phyloP scores from a whole-genome alignment of 2,888 invertebrate species.

The Pammene aurita region DNA sequence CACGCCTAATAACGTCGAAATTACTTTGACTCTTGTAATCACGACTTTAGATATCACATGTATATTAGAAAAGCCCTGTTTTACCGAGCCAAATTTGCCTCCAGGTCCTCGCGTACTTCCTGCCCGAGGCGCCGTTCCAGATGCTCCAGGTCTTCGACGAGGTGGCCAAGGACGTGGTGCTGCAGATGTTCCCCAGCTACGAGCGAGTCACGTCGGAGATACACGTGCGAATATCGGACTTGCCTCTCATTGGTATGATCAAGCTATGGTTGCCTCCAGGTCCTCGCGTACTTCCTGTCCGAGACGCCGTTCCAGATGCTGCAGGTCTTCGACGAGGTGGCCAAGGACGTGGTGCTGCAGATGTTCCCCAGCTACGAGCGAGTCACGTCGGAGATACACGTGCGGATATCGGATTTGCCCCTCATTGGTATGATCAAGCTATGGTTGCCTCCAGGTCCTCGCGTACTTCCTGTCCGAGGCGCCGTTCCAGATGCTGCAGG shows the following conservation, averaged over 20 bases:
- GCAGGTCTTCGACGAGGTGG: conserved; percentile 97
- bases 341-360: conserved; percentile 95
- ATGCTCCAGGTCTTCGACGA: conserved; percentile 98
- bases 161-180: conserved; percentile 95
- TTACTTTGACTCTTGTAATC: too few relatives aligned
- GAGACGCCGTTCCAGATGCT: conserved; percentile 99
- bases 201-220: conserved; percentile 96
- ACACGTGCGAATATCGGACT: conserved; percentile 96
- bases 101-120: conserved; percentile 97
- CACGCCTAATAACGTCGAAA: too few relatives aligned
- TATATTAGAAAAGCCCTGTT: too few relatives aligned
- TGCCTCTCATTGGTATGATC: conserved; percentile 88
- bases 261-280: conserved; percentile 81
- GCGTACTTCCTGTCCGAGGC: conserved; percentile 99
- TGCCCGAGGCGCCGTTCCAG: conserved; percentile 98
- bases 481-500: conserved; percentile 97
- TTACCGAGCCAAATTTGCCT: not conserved
- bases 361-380: conserved; percentile 98
- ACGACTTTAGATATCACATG: too few relatives aligned
- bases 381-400: conserved; percentile 96
- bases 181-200: conserved; percentile 97
- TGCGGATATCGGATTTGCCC: conserved; percentile 97
- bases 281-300: conserved; percentile 97
- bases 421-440: conserved; percentile 81
- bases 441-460: conserved; percentile 87